These are phyloP conservation scores for Apodemus sylvaticus DNA, from an alignment of 2,113 vertebrate species.

Conservation along the genomic window DNA sequence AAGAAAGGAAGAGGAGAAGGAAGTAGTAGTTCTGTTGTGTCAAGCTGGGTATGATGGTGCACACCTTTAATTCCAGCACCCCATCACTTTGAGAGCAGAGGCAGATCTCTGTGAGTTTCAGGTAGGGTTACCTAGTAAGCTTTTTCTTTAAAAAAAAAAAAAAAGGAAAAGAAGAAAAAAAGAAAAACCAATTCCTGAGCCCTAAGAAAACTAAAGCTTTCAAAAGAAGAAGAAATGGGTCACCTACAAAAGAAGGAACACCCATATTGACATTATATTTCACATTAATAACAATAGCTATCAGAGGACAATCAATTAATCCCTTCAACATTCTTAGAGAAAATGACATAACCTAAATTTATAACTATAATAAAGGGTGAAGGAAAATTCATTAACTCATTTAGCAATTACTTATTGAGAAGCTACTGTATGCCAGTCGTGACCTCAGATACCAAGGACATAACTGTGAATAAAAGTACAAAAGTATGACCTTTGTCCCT, in stretches of 20 bases:
- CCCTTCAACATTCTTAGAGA: constrained; percentile 33
- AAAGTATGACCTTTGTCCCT: not conserved
- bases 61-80: not conserved
- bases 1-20: not conserved
- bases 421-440: not conserved
- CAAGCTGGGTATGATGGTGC: not conserved
- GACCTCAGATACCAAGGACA: constrained; percentile 8
- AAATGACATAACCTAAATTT: constrained; percentile 49
- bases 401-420: constrained; percentile 44
- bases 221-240: constrained; percentile 13
- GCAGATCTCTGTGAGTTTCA: not conserved
- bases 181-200: not conserved
- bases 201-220: constrained; percentile 30
- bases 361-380: constrained; percentile 11
- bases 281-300: constrained; percentile 23
- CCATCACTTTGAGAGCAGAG: not conserved
- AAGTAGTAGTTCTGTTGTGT: too few species aligned
- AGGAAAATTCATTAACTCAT: constrained; percentile 1
- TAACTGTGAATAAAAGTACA: not conserved
- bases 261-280: constrained; percentile 23
- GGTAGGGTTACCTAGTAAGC: not conserved
- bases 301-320: not conserved
- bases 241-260: constrained; percentile 11
- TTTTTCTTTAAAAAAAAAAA: not conserved
- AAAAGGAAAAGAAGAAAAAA: not conserved